Base-by-base conservation (phyloP, 2,888 invertebrate genomes). In the Chromoteleia sp. region DNA sequence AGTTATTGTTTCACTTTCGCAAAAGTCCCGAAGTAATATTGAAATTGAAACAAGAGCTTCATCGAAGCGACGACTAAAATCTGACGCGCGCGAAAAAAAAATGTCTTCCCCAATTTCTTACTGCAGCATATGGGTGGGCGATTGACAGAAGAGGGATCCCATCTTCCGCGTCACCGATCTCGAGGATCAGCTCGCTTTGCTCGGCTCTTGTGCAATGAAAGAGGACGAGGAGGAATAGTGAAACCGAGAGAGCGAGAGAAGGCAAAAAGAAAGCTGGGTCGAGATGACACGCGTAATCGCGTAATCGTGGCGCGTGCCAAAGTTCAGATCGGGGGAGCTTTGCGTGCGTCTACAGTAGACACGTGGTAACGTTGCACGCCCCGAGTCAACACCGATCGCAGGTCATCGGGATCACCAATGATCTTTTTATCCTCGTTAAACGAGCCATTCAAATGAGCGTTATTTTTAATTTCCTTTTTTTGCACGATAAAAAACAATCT, bases 231-330 rank as follows among this genome's bases (percentile, higher is more conserved):
- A 39, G 7, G 17, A n/a, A 33, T 5, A 52, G 68, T 21, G 39
- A 36, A 63, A 33, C 7, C 7, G 73, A 70, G 73, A 65, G 78
- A 75, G 81, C 58, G 45, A 45, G 41, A 56, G 8, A 48, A 17
- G 25, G 59, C 17, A 36, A 79, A 75, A 67, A 75, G 45, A 63
- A 74, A 68, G 63, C 59, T 21, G 74, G 79, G 33, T 74, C 83
- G 86, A 89, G 87, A 88, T 89, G 90, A 91, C 90, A 91, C 91
- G 90, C 91, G 91, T 91, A 91, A 91, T 91, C 91, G 91, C 90
- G 89, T 91, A 91, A 91, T 91, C 91, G 90, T 86, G 88, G 90
- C 91, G 91, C 91, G 91, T 91, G 91, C 90, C 88, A 86, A 88
- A 90, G 87, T 90, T 89, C 88, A 86, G 87, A 88, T 90, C 89